These are phyloP conservation scores for Macaria liturata DNA, from an alignment of 2,888 invertebrate genomes.

Conservation along the genomic window DNA sequence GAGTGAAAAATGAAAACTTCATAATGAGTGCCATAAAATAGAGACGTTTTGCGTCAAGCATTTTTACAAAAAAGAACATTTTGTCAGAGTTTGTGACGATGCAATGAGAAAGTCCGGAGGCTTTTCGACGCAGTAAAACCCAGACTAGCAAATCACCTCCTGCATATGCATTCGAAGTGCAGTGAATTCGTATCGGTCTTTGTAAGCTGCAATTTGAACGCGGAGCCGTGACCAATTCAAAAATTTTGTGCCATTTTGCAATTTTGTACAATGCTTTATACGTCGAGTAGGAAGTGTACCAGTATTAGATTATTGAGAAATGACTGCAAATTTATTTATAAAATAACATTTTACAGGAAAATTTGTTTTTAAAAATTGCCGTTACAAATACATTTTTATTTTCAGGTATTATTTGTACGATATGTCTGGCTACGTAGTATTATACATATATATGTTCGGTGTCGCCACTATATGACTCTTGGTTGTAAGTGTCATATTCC, in stretches of 20 bases:
- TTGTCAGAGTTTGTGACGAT: too few species aligned
- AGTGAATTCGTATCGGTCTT: constrained; percentile 21
- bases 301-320: neutral
- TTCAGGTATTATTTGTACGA: too few species aligned
- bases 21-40: too few species aligned
- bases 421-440: too few species aligned
- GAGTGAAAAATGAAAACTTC: too few species aligned
- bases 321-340: neutral
- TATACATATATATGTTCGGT: too few species aligned
- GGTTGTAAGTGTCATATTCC: too few species aligned
- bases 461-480: too few species aligned
- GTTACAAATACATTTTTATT: too few species aligned
- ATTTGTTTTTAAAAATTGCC: too few species aligned
- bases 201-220: constrained; percentile 19
- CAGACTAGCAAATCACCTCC: constrained; percentile 3
- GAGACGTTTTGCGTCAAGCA: too few species aligned
- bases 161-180: constrained; percentile 16
- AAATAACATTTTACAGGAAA: neutral
- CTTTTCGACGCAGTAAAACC: constrained; percentile 1
- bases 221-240: constrained; percentile 15
- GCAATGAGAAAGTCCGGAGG: neutral
- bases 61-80: too few species aligned
- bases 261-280: constrained; percentile 9
- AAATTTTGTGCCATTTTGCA: constrained; percentile 17
- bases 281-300: neutral